A percentile compares a stretch with the other conserved stretches of the same genome.
These are phyloP conservation scores for Doris montereyensis DNA, from an alignment of 2,888 invertebrate genomes.

Conservation along the genomic window DNA sequence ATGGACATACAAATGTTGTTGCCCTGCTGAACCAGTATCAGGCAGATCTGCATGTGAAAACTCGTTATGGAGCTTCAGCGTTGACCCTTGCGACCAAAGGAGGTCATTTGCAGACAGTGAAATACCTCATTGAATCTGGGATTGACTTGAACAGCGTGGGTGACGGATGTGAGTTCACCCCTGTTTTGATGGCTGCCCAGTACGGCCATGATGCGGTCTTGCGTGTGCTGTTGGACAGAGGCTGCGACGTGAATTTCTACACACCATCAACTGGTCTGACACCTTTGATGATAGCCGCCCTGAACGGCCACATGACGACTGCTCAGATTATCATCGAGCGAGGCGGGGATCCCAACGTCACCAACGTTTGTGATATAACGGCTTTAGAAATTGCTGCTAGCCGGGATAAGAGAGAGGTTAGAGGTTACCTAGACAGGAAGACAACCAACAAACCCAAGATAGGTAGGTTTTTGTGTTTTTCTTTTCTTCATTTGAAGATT, in stretches of 20 bases:
- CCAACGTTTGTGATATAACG: slow-evolving; percentile 69
- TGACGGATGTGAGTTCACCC: slow-evolving; percentile 69
- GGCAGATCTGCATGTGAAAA: slow-evolving; percentile 68
- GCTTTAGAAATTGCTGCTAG: slow-evolving; percentile 71
- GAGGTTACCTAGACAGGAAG: slow-evolving; percentile 69
- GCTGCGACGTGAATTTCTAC: slow-evolving; percentile 68
- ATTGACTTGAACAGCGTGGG: slow-evolving; percentile 61
- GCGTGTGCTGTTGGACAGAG: slow-evolving; percentile 67
- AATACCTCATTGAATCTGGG: slow-evolving; percentile 68
- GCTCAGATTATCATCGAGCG: slow-evolving; percentile 72
- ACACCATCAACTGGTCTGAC: slow-evolving; percentile 70
- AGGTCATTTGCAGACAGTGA: slow-evolving; percentile 68
- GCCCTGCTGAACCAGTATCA: slow-evolving; percentile 69
- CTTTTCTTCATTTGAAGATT: neutral
- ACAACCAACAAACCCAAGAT: slow-evolving; percentile 69
- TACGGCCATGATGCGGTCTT: slow-evolving; percentile 72
- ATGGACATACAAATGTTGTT: slow-evolving; percentile 72
- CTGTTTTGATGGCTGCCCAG: slow-evolving; percentile 70
- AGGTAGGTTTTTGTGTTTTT: slow-evolving; percentile 48
- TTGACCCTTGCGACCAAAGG: slow-evolving; percentile 70
- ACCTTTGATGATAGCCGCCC: slow-evolving; percentile 72
- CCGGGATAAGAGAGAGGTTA: slow-evolving; percentile 65
- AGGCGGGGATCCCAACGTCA: slow-evolving; percentile 71
- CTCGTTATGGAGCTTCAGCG: slow-evolving; percentile 69
- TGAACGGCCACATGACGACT: slow-evolving; percentile 73